These are phyloP conservation scores for Oscarella lobularis DNA, from an alignment of 37 sponge, comb jelly and placozoan species.

Conservation along the genomic window DNA sequence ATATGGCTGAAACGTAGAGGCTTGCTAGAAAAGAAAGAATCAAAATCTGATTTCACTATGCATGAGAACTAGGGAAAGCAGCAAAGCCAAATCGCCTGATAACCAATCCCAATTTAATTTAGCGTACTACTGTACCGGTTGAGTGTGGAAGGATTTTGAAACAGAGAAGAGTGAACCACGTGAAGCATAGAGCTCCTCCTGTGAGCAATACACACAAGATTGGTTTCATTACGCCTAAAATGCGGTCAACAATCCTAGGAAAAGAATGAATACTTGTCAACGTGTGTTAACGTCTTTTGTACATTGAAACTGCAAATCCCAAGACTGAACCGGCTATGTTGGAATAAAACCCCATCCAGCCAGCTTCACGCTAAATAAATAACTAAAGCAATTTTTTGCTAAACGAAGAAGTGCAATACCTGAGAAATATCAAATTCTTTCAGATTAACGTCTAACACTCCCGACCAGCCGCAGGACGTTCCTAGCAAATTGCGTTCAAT, in stretches of 20 bases:
- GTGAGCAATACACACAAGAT: no score
- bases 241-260: no score
- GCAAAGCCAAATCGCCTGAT: no score
- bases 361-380: background rate
- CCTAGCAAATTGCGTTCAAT: background rate
- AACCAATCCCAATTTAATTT: no score
- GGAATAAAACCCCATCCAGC: conserved; percentile 12
- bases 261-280: no score
- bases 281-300: no score
- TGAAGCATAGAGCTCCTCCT: background rate
- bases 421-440: conserved; percentile 2
- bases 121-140: background rate
- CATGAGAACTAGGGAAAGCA: no score
- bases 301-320: conserved; percentile 2
- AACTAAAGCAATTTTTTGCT: background rate
- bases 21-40: background rate
- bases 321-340: conserved; percentile 5
- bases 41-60: no score
- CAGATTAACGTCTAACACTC: conserved; percentile 6
- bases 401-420: background rate
- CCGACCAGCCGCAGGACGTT: conserved; percentile 5
- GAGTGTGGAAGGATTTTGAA: background rate
- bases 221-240: no score
- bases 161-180: background rate
- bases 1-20: background rate